Evolutionary conservation across 2,113 vertebrate genomes (phyloP), one percentile per base, ranked within the genome.

Genomic region (Myocastor coypus): DNA sequence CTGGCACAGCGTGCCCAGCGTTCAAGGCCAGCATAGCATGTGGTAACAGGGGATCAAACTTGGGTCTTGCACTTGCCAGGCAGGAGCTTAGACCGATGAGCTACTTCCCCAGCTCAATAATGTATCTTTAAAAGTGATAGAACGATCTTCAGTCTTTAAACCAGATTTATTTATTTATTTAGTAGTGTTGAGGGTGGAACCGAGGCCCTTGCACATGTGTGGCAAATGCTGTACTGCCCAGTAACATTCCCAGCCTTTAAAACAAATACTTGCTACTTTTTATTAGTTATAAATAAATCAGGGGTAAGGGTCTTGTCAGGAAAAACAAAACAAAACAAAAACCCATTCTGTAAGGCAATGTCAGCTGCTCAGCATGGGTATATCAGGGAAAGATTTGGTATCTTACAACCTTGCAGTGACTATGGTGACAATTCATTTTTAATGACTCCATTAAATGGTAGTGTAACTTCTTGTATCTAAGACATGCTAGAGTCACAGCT

Each of bases 361-460:
- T 83, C 69, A 88, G 66, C 61, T 63, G 46, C 75, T 84, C 89
- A 96, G 91, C 46, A 10, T 69, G 89, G 92, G 34, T 55, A 32
- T 94, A 86, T 93, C 91, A 96, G 92, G 57, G 95, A 97, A 92
- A 94, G 64, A 80, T 93, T 94, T 97, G 83, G 94, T 95, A 34
- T 91, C 81, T 95, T 95, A 87, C 94, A 96, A 94, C 97, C 89
- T 97, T 92, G 92, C 0, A 0, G 98, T 98, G 98, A 97, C 98
- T 98, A 98, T 98, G 96, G 98, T 92, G 97, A 98, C 97, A 96
- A 97, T 98, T 96, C 87, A 98, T 98, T 98, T 98, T 98, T 98
- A 98, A 98, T 98, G 95, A 96, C 93, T 94, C 91, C 96, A 97
- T 98, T 98, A 97, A 95, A 97, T 97, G 97, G 91, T 95, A 94